Evolutionary conservation across 1,140 invertebrate species (phyloP).

Genomic region (Vanessa atalanta): DNA sequence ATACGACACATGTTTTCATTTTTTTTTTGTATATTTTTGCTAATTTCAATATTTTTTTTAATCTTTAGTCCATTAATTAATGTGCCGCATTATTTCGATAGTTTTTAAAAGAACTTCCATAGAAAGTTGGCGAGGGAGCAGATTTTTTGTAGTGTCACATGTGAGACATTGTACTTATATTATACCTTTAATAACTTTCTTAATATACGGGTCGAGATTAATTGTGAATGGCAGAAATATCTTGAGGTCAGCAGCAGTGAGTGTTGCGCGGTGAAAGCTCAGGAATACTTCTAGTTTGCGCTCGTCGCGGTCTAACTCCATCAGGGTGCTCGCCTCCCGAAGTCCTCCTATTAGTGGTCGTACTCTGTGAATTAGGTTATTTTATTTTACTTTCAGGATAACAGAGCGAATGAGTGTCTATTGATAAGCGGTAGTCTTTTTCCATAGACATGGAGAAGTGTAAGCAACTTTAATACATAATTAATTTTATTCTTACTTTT

Average conservation of each 20-base stretch:
- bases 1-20: too few relatives aligned
- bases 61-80: too few relatives aligned
- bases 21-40: too few relatives aligned
- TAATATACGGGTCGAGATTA: conserved; percentile 97
- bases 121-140: too few relatives aligned
- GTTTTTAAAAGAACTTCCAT: too few relatives aligned
- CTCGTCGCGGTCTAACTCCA: conserved; percentile 96
- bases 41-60: too few relatives aligned
- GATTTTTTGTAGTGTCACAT: too few relatives aligned
- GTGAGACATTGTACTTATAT: background rate
- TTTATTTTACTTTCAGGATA: background rate
- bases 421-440: too few relatives aligned
- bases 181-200: conserved; percentile 96
- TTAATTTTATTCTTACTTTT: conserved; percentile 86
- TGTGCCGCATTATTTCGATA: too few relatives aligned
- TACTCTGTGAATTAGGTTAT: conserved; percentile 81
- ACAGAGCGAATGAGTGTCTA: too few relatives aligned
- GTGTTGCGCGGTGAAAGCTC: conserved; percentile 90
- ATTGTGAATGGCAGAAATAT: conserved; percentile 98
- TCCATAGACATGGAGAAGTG: too few relatives aligned
- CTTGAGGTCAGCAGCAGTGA: conserved; percentile 93
- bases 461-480: background rate
- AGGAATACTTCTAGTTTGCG: conserved; percentile 96
- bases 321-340: conserved; percentile 92
- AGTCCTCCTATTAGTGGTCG: conserved; percentile 89